Conservation (phyloP, 1,140 invertebrate species). For the Conus betulinus region DNA sequence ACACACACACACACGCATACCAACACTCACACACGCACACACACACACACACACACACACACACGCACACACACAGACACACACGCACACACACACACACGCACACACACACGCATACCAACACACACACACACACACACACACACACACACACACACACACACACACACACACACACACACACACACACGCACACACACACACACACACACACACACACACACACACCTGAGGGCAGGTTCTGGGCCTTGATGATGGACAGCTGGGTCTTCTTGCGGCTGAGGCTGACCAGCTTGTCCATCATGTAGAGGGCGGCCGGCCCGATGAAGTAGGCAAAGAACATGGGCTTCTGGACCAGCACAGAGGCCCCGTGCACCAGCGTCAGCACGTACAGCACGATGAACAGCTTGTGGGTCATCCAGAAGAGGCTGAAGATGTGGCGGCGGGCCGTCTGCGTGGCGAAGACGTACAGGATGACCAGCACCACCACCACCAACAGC, state of each 20-base stretch:
- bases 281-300: slow-evolving; percentile 94
- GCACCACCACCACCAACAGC: slow-evolving; percentile 92
- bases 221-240: slow-evolving; percentile 89
- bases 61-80: too few species aligned
- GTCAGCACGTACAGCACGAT: slow-evolving; percentile 92
- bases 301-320: slow-evolving; percentile 91
- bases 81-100: too few species aligned
- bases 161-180: too few species aligned
- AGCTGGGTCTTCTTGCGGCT: slow-evolving; percentile 84
- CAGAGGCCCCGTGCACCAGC: slow-evolving; percentile 94
- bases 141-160: too few species aligned
- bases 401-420: slow-evolving; percentile 97
- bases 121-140: too few species aligned
- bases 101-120: too few species aligned
- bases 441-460: slow-evolving; percentile 95
- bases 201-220: too few species aligned
- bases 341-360: slow-evolving; percentile 85
- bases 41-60: too few species aligned
- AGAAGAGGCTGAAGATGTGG: slow-evolving; percentile 85
- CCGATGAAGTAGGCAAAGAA: slow-evolving; percentile 98
- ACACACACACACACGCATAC: too few species aligned
- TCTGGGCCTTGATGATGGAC: slow-evolving; percentile 95
- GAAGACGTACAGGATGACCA: slow-evolving; percentile 98
- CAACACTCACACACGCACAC: too few species aligned
- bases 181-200: too few species aligned